Evolutionary conservation across 2,888 invertebrate species (phyloP).

Genomic region (Melikaiella ostensackeni): DNA sequence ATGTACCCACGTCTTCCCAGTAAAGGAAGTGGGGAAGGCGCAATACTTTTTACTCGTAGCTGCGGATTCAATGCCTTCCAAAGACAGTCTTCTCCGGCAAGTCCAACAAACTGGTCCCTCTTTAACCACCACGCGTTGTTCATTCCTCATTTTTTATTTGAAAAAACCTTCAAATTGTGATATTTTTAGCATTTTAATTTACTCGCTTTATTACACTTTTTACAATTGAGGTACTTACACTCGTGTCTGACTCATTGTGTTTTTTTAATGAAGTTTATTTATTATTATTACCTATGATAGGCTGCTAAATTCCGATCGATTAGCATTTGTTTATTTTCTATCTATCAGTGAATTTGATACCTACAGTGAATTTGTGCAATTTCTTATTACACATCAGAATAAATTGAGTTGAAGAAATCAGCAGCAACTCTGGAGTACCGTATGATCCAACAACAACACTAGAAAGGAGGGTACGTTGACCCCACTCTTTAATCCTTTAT

Average conservation of each 20-base stretch:
- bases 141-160: background rate
- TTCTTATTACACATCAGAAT: background rate
- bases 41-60: slow-evolving; percentile 31
- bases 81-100: slow-evolving; percentile 27
- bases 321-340: background rate
- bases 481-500: background rate
- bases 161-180: background rate
- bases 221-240: background rate
- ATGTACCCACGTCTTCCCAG: background rate
- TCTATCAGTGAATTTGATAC: background rate
- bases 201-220: background rate
- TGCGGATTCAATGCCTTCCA: slow-evolving; percentile 16
- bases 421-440: slow-evolving; percentile 26
- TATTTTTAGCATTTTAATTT: background rate
- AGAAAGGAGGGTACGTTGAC: slow-evolving; percentile 37
- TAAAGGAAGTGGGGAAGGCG: slow-evolving; percentile 29
- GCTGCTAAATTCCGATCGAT: background rate
- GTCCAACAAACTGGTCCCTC: slow-evolving; percentile 23
- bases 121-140: background rate
- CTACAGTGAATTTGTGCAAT: background rate
- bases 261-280: background rate
- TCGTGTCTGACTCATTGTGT: background rate
- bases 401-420: slow-evolving; percentile 29
- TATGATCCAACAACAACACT: slow-evolving; percentile 28
- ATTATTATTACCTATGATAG: background rate